Percentiles rank a stretch among this genome's conserved stretches.
Conservation (phyloP, 2,888 invertebrate species). For the Aproaerema taeniolella region DNA sequence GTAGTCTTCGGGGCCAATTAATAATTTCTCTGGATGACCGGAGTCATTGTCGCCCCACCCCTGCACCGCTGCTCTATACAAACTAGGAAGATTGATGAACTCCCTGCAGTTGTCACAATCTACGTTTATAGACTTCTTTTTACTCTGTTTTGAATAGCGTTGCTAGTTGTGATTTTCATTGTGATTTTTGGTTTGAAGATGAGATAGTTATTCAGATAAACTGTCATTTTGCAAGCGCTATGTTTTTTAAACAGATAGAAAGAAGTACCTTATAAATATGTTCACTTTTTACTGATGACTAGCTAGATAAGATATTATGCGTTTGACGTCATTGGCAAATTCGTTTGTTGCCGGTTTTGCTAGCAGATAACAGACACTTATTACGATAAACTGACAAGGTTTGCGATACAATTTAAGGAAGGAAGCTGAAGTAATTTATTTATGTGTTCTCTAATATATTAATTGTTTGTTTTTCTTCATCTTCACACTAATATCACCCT, state of each 20-base stretch:
- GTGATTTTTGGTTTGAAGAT: constrained; percentile 23
- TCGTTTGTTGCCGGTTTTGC: constrained; percentile 8
- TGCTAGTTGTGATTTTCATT: constrained; percentile 27
- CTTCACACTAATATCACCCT: no score
- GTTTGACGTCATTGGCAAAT: constrained; percentile 27
- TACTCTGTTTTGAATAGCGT: constrained; percentile 47
- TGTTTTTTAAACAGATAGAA: neutral
- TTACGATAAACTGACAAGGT: no score
- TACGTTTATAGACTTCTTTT: constrained; percentile 67
- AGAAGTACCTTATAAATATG: neutral
- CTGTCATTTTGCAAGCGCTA: constrained; percentile 11
- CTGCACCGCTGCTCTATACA: constrained; percentile 51
- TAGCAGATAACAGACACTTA: constrained; percentile 2
- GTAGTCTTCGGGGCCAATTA: constrained; percentile 68
- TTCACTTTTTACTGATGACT: neutral
- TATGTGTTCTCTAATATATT: no score
- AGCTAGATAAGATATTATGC: constrained; percentile 21
- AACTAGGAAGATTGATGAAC: constrained; percentile 71
- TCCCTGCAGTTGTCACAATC: constrained; percentile 66
- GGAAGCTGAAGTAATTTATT: no score
- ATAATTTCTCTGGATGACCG: constrained; percentile 75
- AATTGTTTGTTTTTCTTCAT: no score
- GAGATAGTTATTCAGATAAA: constrained; percentile 18
- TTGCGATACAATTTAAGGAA: no score
- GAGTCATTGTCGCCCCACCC: constrained; percentile 60